Evolutionary conservation across 2,797 vertebrate species (phyloP).

Genomic region (Holocentrus rufus): DNA sequence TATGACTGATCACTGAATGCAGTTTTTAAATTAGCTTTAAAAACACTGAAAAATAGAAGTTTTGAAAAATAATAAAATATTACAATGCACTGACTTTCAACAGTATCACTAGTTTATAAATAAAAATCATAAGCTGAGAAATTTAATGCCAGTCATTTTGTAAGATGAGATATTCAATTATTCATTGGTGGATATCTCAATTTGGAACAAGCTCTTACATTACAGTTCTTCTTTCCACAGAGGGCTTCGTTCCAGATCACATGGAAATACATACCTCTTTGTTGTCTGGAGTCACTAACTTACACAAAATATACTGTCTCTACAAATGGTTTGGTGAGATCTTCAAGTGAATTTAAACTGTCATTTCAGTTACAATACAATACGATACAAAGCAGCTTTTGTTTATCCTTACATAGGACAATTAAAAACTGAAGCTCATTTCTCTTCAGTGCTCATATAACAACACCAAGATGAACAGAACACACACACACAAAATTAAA

Average conservation of each 20-base stretch:
- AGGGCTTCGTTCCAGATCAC: background rate
- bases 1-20: too few species aligned
- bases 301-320: background rate
- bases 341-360: background rate
- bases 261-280: background rate
- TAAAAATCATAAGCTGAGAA: background rate
- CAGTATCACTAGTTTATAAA: background rate
- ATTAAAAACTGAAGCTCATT: too few species aligned
- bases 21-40: too few species aligned
- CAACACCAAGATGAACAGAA: too few species aligned
- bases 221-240: background rate
- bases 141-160: background rate
- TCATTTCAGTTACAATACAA: background rate
- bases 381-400: too few species aligned
- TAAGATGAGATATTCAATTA: background rate
- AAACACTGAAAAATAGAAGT: too few species aligned
- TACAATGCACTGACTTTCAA: constrained; percentile 1
- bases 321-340: background rate
- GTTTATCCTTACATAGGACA: too few species aligned
- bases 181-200: background rate
- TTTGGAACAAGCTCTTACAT: background rate
- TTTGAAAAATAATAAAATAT: background rate
- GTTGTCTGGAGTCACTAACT: background rate
- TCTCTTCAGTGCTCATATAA: too few species aligned
- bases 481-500: too few species aligned